Base-by-base conservation (phyloP, 2,888 invertebrate genomes). In the Epinotia brunnichana region DNA sequence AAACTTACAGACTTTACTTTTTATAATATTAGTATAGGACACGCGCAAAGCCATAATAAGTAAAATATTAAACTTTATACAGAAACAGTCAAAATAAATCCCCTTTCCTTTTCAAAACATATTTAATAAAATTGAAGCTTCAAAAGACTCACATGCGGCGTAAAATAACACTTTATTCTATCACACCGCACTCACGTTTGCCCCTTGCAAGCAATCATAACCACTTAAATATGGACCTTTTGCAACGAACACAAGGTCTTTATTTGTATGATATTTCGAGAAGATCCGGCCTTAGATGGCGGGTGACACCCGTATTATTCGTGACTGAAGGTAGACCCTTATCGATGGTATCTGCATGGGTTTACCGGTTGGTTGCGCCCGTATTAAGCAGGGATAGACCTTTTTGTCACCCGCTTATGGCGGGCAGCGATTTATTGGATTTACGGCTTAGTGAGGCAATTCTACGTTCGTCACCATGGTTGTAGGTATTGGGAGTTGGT, bases 331-430 rank as follows among this genome's bases (percentile, higher is more conserved):
- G 64, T 56, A 21, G n/a, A 66, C 71, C 71, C 66, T 61, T 60
- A 71, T 66, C 71, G 44, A 53, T 60, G 66, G 21, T 61, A 61
- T 71, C 71, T 44, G 51, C 24, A 24, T 56, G 70, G 70, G 57
- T 70, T 63, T 70, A 64, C 35, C 24, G 41, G 61, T 35, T 44
- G 39, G 57, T 21, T 35, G 21, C 29, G 19, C 54, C 2, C 53
- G 54, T 57, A 63, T 70, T 64, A 64, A 48, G 48, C 63, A 11
- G 57, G 39, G 15, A n/a, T 54, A 17, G 15, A 15, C 63, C 44
- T 57, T 70, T 70, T 61, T 63, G 69, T 61, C 68, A 21, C 48
- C 56, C 41, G 67, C 17, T 48, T 60, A 51, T 39, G 39, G 59
- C 21, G 39, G 51, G 10, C 24, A 48, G 35, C 35, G 35, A 60